Evolutionary conservation across 92 coral and sea anemone genomes (phyloP), one percentile per base, ranked within the genome.

Genomic region (Parazoanthus swiftii): DNA sequence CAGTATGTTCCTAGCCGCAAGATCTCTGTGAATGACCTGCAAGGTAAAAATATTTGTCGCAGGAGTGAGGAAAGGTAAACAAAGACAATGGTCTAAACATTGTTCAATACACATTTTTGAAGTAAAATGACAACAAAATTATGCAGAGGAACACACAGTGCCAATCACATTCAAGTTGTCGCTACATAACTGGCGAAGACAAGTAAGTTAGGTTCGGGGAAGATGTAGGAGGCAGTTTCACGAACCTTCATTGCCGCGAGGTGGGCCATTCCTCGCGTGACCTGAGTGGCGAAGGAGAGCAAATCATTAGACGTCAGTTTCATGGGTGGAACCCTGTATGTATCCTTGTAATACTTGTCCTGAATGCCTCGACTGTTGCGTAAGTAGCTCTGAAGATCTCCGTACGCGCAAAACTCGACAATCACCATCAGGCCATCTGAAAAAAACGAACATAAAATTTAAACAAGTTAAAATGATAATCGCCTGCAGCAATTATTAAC

Each of bases 11-110:
- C 99, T 93, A 9, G 99, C 99, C 36, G 99, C 99, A 63, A 97
- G 92, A 91, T 97, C 99, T 81, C 99, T 95, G 92, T 97, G 99
- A 46, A 97, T 96, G 29, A 97, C 98, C 98, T 96, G 90, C 16
- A 26, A 25, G 46, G 29, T 20, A 25, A 14, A 74, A 9, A 36
- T 23, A 59, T 72, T 51, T 51, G 58, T 51, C 7, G 16, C 10
- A 51, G 7, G 16, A 54, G 21, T 29, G 5, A 63, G 23, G 44
- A 65, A 26, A 9, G 36, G 43, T 11, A 78, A 37, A 43, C 20
- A 23, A 29, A 4, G 25, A 48, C 26, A 36, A 46, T 54, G 11
- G 37, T 18, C 7, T 9, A 54, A 54, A 3, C 14, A 11, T 54
- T 20, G 1, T 54, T 54, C 59, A 54, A 54, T 14, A 54, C 59